phyloP scores from a whole-genome alignment of 2,797 vertebrate species.

The Anguilla marmorata region DNA sequence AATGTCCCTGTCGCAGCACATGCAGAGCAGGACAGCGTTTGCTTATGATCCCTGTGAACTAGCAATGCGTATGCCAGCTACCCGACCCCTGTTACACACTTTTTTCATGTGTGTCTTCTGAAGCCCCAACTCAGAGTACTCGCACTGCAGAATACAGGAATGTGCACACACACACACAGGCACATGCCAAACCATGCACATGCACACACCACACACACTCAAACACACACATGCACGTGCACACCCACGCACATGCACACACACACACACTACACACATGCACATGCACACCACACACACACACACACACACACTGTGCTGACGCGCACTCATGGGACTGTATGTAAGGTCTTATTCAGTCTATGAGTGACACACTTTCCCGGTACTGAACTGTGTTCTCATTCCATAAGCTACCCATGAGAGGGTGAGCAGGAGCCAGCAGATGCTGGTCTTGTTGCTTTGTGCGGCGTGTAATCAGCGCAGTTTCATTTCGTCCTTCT shows the following conservation, averaged over 20 bases:
- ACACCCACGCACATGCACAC: background rate
- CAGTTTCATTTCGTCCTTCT: background rate
- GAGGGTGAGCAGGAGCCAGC: too few species aligned
- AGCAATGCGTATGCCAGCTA: background rate
- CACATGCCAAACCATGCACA: too few species aligned
- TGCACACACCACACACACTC: background rate
- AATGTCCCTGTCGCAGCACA: background rate
- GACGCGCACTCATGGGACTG: too few species aligned
- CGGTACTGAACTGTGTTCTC: too few species aligned
- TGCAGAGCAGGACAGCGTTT: background rate
- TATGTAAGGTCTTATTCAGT: too few species aligned
- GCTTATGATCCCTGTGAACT: background rate
- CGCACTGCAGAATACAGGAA: background rate
- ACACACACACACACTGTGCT: too few species aligned
- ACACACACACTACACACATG: background rate
- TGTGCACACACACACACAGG: too few species aligned
- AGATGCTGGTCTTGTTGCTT: too few species aligned
- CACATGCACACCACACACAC: too few species aligned
- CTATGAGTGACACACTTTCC: too few species aligned
- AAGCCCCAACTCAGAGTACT: background rate
- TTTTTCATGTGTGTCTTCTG: background rate
- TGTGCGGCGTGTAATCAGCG: too few species aligned
- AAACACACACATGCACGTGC: background rate
- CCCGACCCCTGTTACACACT: background rate
- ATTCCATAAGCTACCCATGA: too few species aligned